Base-by-base conservation (phyloP, 2,888 invertebrate genomes). In the Oligia latruncula region DNA sequence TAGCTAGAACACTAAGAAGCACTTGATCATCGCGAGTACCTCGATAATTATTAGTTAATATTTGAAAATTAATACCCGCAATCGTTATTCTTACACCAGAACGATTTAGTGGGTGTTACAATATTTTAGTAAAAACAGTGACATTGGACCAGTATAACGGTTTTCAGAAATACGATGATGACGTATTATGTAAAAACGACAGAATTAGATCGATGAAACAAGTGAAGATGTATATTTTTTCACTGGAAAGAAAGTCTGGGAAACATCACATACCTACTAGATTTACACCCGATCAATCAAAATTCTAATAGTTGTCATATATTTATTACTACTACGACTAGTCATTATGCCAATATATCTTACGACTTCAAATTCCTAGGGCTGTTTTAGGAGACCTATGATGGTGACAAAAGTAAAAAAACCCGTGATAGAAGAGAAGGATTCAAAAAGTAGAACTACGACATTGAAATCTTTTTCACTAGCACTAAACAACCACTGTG, bases 111-210 rank as follows among this genome's bases (percentile, higher is more conserved):
- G 60, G 60, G 62, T 77, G 87, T 80, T 71, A 71, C 9, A 43
- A 35, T 74, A 74, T 71, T 67, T 82, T 35, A 35, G 62, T 46
- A 74, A 55, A 67, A 68, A 23, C 29, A 71, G 66, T 86, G 85
- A 85, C 83, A 80, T 70, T 72, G 80, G 68, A 66, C 62, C n/a
- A 65, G 43, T 66, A 55, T 71, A 67, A 71, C 55, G 49, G 46
- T 67, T 71, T 73, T 64, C 82, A 74, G 8, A 86, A 84, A 85
- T 79, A 84, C 29, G 43, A 35, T 40, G n/a, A 13, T 83, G 80
- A 86, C 64, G 83, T 71, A 83, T 74, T 68, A 40, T 35, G 40
- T 77, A 74, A 77, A 66, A 66, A 77, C 67, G 23, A 77, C 15
- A 29, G 29, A 80, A 43, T 29, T 58, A 74, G 49, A 79, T 71